A percentile compares a stretch with the other conserved stretches of the same genome.
Conservation (phyloP, 2,888 invertebrate species). For the Pachydiplax longipennis region DNA sequence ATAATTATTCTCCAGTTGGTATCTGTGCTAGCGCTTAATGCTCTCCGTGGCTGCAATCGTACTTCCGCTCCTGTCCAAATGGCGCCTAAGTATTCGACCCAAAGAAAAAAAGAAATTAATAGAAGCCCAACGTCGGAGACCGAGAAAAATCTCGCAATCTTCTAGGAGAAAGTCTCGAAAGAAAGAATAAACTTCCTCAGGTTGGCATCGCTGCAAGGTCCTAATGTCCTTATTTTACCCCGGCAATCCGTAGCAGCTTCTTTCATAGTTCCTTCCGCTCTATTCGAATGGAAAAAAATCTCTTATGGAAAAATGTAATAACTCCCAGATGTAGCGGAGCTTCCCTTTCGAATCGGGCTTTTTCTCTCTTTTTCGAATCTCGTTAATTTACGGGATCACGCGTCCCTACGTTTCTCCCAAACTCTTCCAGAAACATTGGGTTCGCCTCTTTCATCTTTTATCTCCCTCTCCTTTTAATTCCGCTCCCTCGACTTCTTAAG, state of each 20-base stretch:
- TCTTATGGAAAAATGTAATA: neutral
- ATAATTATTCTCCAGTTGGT: neutral
- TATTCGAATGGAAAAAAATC: neutral
- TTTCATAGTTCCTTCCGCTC: neutral
- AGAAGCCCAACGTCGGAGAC: neutral
- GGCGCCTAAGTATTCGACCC: neutral
- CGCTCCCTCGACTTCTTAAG: neutral
- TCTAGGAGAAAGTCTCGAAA: neutral
- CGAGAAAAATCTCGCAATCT: neutral
- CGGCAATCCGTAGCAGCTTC: neutral
- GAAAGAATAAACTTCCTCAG: neutral
- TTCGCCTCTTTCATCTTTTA: neutral
- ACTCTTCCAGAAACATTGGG: neutral
- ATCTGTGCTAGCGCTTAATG: neutral
- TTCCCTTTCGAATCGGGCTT: neutral
- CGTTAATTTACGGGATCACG: neutral
- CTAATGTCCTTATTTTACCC: neutral
- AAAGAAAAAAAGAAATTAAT: neutral
- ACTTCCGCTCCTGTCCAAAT: neutral
- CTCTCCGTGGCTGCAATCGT: neutral
- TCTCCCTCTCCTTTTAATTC: neutral
- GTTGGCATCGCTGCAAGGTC: neutral
- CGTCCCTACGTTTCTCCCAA: neutral
- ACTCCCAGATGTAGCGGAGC: neutral
- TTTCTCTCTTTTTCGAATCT: neutral